A percentile compares a stretch with the other conserved stretches of the same genome.
Evolutionary conservation across 2,113 vertebrate genomes (phyloP).

Genomic region (Etheostoma spectabile): DNA sequence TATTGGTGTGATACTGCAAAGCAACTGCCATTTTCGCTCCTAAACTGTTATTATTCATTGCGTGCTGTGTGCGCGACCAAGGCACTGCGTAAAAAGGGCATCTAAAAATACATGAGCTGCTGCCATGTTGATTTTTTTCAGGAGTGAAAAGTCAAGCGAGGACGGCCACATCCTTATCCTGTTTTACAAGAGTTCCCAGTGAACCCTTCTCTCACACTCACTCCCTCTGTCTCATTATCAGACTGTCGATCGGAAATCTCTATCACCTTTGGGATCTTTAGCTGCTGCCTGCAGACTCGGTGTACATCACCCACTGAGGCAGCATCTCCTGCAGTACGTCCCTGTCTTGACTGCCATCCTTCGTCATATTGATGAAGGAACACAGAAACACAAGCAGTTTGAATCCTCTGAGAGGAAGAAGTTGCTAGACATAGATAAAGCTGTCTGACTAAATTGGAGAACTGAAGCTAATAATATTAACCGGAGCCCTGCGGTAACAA

Average conservation of each 20-base stretch:
- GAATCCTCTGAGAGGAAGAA: slow-evolving; percentile 9
- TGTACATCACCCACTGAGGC: slow-evolving; percentile 35
- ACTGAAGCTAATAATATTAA: slow-evolving; percentile 19
- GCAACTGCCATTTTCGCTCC: slow-evolving; percentile 37
- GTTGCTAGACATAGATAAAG: not conserved
- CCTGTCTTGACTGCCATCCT: slow-evolving; percentile 22
- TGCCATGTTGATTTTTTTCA: slow-evolving; percentile 71
- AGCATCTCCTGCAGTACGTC: slow-evolving; percentile 15
- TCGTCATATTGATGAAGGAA: slow-evolving; percentile 25
- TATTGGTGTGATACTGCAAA: slow-evolving; percentile 25
- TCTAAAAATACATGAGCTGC: slow-evolving; percentile 74
- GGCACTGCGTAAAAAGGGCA: slow-evolving; percentile 66
- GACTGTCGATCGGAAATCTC: slow-evolving; percentile 71
- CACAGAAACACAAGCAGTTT: slow-evolving; percentile 10
- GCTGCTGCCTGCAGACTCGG: slow-evolving; percentile 50
- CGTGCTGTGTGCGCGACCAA: slow-evolving; percentile 34
- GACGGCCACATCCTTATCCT: slow-evolving; percentile 61
- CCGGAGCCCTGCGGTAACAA: slow-evolving; percentile 11
- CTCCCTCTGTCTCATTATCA: slow-evolving; percentile 74
- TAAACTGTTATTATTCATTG: slow-evolving; percentile 44
- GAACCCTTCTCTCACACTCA: slow-evolving; percentile 60
- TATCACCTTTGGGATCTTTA: slow-evolving; percentile 72
- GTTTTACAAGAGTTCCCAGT: slow-evolving; percentile 62
- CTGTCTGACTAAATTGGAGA: slow-evolving; percentile 33
- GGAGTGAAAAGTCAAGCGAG: slow-evolving; percentile 69